phyloP scores from a whole-genome alignment of 2,797 vertebrate species.

The Pseudocheirus occidentalis region DNA sequence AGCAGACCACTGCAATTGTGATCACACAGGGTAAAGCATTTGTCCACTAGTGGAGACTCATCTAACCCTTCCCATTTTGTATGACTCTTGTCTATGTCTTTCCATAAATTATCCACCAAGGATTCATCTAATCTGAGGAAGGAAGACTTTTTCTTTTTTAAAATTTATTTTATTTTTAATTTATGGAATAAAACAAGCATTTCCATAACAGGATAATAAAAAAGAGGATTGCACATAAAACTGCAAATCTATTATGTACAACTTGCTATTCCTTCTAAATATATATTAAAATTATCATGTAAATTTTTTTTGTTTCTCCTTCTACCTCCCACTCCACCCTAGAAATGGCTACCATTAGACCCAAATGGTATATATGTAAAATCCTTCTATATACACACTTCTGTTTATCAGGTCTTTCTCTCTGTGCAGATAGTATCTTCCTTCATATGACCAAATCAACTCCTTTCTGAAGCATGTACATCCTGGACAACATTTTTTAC shows the following conservation, averaged over 20 bases:
- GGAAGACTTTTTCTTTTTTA: background rate
- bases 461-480: background rate
- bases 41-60: background rate
- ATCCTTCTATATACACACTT: background rate
- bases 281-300: background rate
- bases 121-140: too few relatives aligned
- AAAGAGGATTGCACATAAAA: background rate
- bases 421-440: background rate
- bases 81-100: background rate
- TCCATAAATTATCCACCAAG: too few relatives aligned
- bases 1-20: background rate
- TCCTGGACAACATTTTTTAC: background rate
- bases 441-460: background rate
- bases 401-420: background rate
- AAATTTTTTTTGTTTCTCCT: background rate
- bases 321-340: too few relatives aligned
- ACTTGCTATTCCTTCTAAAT: background rate
- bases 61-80: background rate
- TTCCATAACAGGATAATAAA: background rate
- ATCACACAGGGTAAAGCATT: background rate
- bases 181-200: background rate
- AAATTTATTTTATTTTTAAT: background rate
- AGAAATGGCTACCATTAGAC: background rate
- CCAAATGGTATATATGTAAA: background rate
- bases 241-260: background rate